phyloP scores from a whole-genome alignment of 37 sponge, comb jelly and placozoan species.

The Chondrosia reniformis region DNA sequence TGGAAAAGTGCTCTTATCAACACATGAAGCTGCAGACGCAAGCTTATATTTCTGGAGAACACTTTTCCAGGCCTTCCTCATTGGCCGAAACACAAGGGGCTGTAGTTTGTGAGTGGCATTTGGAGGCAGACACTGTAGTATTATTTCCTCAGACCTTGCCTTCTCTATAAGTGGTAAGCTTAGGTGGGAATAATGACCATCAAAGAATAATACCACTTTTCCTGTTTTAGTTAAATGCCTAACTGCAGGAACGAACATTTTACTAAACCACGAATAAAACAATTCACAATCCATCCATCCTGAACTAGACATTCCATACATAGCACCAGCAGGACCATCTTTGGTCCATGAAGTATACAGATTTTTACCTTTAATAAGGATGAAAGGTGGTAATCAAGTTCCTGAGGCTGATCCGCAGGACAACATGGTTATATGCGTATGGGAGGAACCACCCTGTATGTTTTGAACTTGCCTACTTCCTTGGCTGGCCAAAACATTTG shows the following conservation, averaged over 20 bases:
- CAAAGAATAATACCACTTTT: conserved; percentile 25
- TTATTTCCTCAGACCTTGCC: background rate
- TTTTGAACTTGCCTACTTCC: conserved; percentile 13
- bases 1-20: too few species aligned
- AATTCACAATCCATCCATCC: conserved; percentile 26
- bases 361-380: conserved; percentile 26
- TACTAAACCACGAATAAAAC: conserved; percentile 23
- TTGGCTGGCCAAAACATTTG: background rate
- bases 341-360: conserved; percentile 23
- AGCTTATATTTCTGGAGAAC: conserved; percentile 10
- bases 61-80: conserved; percentile 20
- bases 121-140: background rate
- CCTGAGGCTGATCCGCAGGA: conserved; percentile 11
- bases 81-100: conserved; percentile 14
- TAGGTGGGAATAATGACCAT: conserved; percentile 26
- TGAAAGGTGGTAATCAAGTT: conserved; percentile 14
- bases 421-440: conserved; percentile 11
- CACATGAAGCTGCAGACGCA: too few species aligned
- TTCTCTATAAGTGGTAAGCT: conserved; percentile 4
- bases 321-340: conserved; percentile 23
- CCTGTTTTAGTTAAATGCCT: conserved; percentile 1
- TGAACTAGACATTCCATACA: conserved; percentile 14
- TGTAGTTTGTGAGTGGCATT: background rate
- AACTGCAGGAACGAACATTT: conserved; percentile 20
- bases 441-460: conserved; percentile 20